These are phyloP conservation scores for Falco berigora DNA, from an alignment of 2,797 vertebrate genomes.

Conservation along the genomic window DNA sequence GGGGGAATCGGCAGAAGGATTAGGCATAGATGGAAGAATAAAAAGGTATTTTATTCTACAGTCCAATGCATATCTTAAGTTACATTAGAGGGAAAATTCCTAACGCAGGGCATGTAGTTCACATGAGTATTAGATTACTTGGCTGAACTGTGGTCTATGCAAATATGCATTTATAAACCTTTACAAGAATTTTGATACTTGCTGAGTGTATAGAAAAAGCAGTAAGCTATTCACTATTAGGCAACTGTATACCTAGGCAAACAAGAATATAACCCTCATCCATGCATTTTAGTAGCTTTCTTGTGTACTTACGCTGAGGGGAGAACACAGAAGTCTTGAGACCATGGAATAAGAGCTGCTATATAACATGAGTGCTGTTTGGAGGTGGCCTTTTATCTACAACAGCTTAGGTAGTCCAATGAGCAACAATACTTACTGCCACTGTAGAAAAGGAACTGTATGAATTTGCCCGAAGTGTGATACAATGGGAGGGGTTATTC, in stretches of 20 bases:
- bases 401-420: not conserved
- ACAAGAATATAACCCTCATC: not conserved
- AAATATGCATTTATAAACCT: not conserved
- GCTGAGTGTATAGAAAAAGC: not conserved
- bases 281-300: not conserved
- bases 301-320: not conserved
- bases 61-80: not conserved
- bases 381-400: not conserved
- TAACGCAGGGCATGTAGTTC: not conserved
- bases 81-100: not conserved
- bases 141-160: not conserved
- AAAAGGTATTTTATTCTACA: not conserved
- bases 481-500: not conserved
- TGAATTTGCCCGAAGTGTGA: not conserved
- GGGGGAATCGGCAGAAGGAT: not conserved
- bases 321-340: not conserved
- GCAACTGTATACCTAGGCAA: not conserved
- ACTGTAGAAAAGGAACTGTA: too few relatives aligned
- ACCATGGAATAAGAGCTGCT: not conserved
- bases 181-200: not conserved
- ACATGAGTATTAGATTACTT: constrained; percentile 4
- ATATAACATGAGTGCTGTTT: not conserved
- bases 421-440: not conserved
- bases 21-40: not conserved
- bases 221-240: not conserved